Evolutionary conservation across 2,113 vertebrate genomes (phyloP).

Genomic region (Cyrtonyx montezumae): DNA sequence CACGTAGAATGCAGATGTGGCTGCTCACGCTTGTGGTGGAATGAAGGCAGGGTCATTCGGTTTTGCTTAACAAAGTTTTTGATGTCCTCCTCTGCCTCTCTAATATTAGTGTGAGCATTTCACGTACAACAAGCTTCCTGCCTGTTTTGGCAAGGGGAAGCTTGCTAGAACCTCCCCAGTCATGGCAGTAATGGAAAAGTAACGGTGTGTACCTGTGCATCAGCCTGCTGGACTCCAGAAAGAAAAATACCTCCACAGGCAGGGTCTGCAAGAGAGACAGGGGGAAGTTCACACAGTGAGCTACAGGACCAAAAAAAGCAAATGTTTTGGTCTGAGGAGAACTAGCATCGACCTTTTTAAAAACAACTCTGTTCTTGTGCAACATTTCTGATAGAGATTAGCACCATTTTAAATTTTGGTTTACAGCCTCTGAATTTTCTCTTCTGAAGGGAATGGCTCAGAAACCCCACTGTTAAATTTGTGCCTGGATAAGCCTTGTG

Average conservation of each 20-base stretch:
- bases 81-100: neutral
- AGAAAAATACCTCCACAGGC: constrained; percentile 84
- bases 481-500: neutral
- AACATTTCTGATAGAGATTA: neutral
- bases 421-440: neutral
- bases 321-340: neutral
- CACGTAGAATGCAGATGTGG: neutral
- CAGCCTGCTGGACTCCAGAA: constrained; percentile 80
- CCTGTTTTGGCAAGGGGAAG: neutral
- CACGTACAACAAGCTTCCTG: rapidly evolving
- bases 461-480: neutral
- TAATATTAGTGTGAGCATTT: neutral
- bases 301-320: neutral
- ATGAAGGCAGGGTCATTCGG: neutral
- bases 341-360: neutral
- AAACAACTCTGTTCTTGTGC: neutral
- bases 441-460: neutral
- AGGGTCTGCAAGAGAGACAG: constrained; percentile 54
- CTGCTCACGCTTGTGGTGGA: neutral
- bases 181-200: neutral
- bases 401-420: neutral
- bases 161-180: neutral
- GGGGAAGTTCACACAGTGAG: neutral
- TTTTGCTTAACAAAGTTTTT: neutral
- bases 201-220: constrained; percentile 73